Conservation (phyloP, 2,797 vertebrate genomes). For the Rhincodon typus region DNA sequence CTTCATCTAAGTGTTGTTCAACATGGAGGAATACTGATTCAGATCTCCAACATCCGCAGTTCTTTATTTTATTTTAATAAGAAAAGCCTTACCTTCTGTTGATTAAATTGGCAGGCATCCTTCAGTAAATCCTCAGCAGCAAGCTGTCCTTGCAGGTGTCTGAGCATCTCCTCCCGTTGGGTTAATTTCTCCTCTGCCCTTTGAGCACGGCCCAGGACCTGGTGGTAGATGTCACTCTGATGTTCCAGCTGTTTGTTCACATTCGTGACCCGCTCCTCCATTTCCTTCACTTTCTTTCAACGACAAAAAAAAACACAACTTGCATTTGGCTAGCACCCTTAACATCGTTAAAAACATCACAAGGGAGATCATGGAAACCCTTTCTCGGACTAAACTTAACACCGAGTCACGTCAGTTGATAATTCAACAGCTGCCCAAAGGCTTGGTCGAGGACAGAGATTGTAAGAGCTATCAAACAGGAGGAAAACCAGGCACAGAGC, state of each 20-base stretch:
- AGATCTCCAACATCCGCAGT: no score
- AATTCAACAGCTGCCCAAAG: background rate
- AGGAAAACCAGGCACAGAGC: background rate
- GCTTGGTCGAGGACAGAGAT: background rate
- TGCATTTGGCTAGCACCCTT: background rate
- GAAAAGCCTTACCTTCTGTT: conserved; percentile 40
- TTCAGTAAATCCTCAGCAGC: conserved; percentile 41
- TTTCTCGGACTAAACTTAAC: background rate
- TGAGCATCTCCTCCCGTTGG: conserved; percentile 41
- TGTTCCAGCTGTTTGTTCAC: conserved; percentile 40
- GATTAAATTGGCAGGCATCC: conserved; percentile 41
- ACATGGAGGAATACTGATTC: no score
- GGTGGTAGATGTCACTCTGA: conserved; percentile 38
- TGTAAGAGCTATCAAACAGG: background rate
- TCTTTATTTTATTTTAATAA: background rate
- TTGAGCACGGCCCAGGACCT: conserved; percentile 31
- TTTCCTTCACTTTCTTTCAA: background rate
- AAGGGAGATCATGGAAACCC: no score
- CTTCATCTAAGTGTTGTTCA: no score
- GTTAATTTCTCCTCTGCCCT: conserved; percentile 39
- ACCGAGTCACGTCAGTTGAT: background rate
- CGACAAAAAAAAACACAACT: no score
- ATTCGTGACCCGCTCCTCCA: conserved; percentile 24
- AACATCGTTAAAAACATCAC: background rate
- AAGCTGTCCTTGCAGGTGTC: conserved; percentile 40